phyloP scores from a whole-genome alignment of 2,113 vertebrate species.

The Chionodraco myersi region DNA sequence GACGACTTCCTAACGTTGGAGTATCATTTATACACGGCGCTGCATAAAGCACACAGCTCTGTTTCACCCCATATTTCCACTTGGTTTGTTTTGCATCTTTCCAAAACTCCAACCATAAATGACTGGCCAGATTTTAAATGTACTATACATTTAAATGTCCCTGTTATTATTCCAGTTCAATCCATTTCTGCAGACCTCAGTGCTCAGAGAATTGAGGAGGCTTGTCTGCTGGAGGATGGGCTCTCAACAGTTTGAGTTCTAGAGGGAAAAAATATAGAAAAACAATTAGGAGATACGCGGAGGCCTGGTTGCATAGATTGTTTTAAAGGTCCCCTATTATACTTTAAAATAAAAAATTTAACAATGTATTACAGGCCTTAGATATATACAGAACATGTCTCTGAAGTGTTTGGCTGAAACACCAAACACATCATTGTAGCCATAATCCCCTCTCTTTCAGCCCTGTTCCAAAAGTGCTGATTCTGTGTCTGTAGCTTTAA shows the following conservation, averaged over 20 bases:
- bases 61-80: neutral
- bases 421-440: too few species aligned
- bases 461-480: too few species aligned
- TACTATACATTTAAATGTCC: neutral
- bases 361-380: too few species aligned
- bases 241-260: constrained; percentile 69
- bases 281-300: neutral
- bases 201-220: constrained; percentile 11
- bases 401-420: too few species aligned
- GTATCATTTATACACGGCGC: neutral
- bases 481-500: too few species aligned
- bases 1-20: neutral
- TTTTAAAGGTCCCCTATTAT: neutral
- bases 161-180: constrained; percentile 39
- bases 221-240: neutral
- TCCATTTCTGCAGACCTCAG: neutral
- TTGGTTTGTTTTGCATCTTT: neutral
- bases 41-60: neutral
- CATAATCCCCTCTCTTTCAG: too few species aligned
- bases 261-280: neutral
- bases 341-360: too few species aligned
- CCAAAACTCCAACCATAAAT: neutral
- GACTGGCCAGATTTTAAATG: neutral
- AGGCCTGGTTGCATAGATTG: neutral
- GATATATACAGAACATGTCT: too few species aligned